Evolutionary conservation across 2,797 vertebrate species (phyloP).

Genomic region (Micropoecilia bifurca): DNA sequence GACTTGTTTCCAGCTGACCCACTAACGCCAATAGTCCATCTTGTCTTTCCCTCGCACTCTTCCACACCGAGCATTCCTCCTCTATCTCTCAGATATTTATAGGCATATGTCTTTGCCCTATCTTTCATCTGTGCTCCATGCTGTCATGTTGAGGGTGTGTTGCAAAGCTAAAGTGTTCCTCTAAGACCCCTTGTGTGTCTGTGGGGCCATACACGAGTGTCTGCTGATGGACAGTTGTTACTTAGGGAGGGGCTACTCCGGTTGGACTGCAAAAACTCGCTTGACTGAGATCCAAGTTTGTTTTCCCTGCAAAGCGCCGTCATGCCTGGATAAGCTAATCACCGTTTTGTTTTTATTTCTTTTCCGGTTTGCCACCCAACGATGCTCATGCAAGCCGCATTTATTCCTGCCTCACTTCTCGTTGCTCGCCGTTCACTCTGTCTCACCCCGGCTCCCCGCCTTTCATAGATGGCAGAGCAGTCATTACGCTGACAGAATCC

Average conservation of each 20-base stretch:
- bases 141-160: constrained; percentile 56
- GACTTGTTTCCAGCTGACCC: constrained; percentile 44
- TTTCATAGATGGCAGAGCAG: constrained; percentile 58
- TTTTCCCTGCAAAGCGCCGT: constrained; percentile 28
- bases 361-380: constrained; percentile 20
- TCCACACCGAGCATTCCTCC: constrained; percentile 49
- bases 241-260: constrained; percentile 7
- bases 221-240: constrained; percentile 21
- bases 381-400: constrained; percentile 3
- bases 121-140: constrained; percentile 57
- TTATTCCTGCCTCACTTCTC: constrained; percentile 38
- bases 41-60: constrained; percentile 19
- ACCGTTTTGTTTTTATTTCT: constrained; percentile 33
- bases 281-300: constrained; percentile 21
- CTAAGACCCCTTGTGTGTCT: constrained; percentile 28
- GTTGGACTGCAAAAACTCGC: constrained; percentile 14
- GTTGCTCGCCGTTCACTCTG: constrained; percentile 41
- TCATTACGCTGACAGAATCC: constrained; percentile 64
- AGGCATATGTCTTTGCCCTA: constrained; percentile 50
- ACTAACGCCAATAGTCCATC: constrained; percentile 38
- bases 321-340: constrained; percentile 34
- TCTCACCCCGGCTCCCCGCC: constrained; percentile 28
- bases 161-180: constrained; percentile 52
- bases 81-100: constrained; percentile 68
- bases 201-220: constrained; percentile 5